A percentile compares a stretch with the other conserved stretches of the same genome.
Evolutionary conservation across 2,888 invertebrate genomes (phyloP).

Genomic region (Agrotis exclamationis): DNA sequence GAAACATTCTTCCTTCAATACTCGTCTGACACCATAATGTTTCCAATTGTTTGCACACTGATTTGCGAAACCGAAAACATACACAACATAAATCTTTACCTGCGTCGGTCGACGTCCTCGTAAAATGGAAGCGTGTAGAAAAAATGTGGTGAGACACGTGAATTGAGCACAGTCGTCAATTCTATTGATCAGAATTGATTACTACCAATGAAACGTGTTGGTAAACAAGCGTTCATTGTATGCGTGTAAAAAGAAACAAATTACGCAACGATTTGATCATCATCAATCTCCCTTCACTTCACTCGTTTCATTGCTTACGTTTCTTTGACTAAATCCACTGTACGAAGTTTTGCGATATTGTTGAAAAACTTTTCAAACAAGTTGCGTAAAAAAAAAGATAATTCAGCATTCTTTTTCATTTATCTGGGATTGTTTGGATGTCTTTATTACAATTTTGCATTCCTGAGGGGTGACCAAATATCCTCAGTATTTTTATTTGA

Average conservation of each 20-base stretch:
- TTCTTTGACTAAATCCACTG: constrained; percentile 8
- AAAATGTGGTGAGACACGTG: constrained; percentile 14
- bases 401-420: background rate
- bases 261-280: constrained; percentile 52
- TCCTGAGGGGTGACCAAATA: background rate
- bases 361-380: constrained; percentile 1
- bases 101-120: constrained; percentile 11
- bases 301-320: constrained; percentile 28
- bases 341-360: constrained; percentile 5
- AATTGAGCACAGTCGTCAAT: constrained; percentile 17
- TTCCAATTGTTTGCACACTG: constrained; percentile 21
- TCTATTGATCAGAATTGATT: constrained; percentile 49
- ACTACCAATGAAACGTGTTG: constrained; percentile 53
- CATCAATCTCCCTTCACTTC: constrained; percentile 44
- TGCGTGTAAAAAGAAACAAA: constrained; percentile 33
- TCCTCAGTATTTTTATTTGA: background rate
- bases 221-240: constrained; percentile 52
- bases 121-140: background rate
- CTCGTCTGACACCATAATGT: constrained; percentile 7
- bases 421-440: background rate
- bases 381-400: background rate
- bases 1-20: constrained; percentile 1
- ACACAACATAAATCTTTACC: constrained; percentile 20
- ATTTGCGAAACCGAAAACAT: constrained; percentile 20
- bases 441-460: background rate